Evolutionary conservation across 2,113 vertebrate species (phyloP), one percentile per base, ranked within the genome.

Genomic region (Heliornis fulica): DNA sequence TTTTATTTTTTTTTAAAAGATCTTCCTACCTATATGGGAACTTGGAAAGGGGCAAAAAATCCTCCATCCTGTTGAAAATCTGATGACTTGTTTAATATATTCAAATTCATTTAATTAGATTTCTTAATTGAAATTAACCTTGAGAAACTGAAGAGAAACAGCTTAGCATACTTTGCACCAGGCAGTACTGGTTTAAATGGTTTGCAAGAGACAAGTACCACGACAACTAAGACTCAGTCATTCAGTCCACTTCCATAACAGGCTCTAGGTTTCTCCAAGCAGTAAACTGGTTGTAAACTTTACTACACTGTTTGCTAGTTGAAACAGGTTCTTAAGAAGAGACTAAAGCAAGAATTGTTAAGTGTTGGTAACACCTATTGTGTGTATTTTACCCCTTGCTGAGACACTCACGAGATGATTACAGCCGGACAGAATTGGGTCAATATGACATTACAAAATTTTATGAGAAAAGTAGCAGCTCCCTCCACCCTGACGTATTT

Each of bases 41-140:
- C 28, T 83, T 82, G 23, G 57, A 87, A 72, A 45, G 20, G 13
- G 31, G 51, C 53, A 57, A 69, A 81, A 36, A 36, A 54, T 15
- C 7, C 5, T 38, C 26, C 29, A 88, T n/a, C 56, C 21, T 68
- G 28, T 45, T 65, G 21, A 75, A 75, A 91, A 54, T 41, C 32
- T 89, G 43, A 38, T 6, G 20, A 89, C 13, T 1, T 17, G 13
- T 46, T 88, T 66, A 83, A 66, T 75, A 83, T 77, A 88, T 20
- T 78, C 15, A 91, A 87, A 64, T 46, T 57, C 0, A 60, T 71
- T 92, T 85, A 61, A 76, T 83, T 83, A 85, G 11, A 48, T 68
- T 93, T 94, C 69, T 84, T 48, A 93, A 87, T 41, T 32, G 13
- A 89, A 94, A 92, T 76, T 43, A 83, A 88, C 36, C 64, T 53